Base-by-base conservation (phyloP, 2,113 vertebrate genomes). In the Cyprinus carpio region DNA sequence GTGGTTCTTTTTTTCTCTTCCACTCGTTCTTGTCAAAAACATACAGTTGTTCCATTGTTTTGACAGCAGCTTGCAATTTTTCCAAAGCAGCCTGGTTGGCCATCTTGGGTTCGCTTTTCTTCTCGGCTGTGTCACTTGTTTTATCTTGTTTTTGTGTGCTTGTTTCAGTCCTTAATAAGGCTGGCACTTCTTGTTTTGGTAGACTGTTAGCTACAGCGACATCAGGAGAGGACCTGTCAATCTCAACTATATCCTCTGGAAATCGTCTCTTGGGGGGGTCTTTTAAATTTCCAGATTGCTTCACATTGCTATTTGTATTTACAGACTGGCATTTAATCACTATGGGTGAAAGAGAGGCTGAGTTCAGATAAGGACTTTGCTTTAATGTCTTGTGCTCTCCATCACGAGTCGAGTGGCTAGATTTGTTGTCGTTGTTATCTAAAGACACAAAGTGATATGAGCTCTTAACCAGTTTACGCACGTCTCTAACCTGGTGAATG, bases 11-110 rank as follows among this genome's bases (percentile, higher is more conserved):
- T 87, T 96, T 97, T 85, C 98, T 95, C 74, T 97, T 98, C 98
- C 98, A 99, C 79, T 98, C 97, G 0, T 97, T 95, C 49, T 93
- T 94, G 67, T 96, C 94, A 89, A 97, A 98, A 15, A 96, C 96
- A 43, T 99, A 99, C 0, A 98, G 94, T 83, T 99, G 96, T 74
- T 99, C 98, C 98, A 99, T 99, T 56, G 96, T 98, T 79, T 97
- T 94, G 78, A 99, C 98, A 0, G 98, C 98, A 0, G 98, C 98
- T 7, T 97, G 97, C 51, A 99, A 94, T 91, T 98, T 99, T 86
- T 97, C 94, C 86, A 99, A 90, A 0, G 98, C 97, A 6, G 88
- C 94, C 16, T 93, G 94, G 65, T 92, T 93, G 0, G 85, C 77
- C 69, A 93, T 87, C 40, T 94, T 94, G n/a, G 91, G 62, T 4